Evolutionary conservation across 2,113 vertebrate genomes (phyloP).

Genomic region (Mellivora capensis): DNA sequence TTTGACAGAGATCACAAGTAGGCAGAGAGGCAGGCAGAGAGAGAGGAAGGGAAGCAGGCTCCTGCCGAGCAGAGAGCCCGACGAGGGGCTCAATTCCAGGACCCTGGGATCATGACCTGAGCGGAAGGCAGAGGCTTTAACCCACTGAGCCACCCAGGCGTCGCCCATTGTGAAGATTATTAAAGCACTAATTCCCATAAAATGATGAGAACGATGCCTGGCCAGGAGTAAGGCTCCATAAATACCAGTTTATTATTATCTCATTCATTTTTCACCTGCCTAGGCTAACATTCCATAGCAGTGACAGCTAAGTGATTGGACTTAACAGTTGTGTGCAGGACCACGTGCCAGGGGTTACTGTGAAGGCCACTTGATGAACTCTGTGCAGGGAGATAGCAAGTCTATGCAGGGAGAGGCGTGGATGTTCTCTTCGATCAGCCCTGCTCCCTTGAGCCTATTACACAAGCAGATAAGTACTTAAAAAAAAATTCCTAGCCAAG

Average conservation of each 20-base stretch:
- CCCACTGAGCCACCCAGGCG: too few species aligned
- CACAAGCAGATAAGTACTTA: background rate
- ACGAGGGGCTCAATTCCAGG: too few species aligned
- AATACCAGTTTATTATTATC: background rate
- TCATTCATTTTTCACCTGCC: background rate
- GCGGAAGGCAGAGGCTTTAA: too few species aligned
- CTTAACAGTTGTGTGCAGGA: background rate
- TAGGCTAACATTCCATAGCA: background rate
- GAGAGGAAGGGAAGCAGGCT: too few species aligned
- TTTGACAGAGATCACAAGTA: too few species aligned
- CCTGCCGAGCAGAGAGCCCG: too few species aligned
- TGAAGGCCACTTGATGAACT: background rate
- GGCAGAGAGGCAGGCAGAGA: too few species aligned
- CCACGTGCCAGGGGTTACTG: background rate
- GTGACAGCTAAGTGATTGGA: background rate
- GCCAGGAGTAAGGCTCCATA: background rate
- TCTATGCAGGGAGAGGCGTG: background rate
- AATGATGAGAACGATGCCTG: background rate
- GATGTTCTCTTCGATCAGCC: background rate
- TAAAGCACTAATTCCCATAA: background rate
- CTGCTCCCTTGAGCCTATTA: background rate
- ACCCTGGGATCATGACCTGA: too few species aligned
- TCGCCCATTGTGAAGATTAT: background rate
- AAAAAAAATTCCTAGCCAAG: background rate
- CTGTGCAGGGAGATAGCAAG: background rate